Percentiles rank a stretch among this genome's conserved stretches.
phyloP scores from a whole-genome alignment of 2,113 vertebrate genomes.

The Erythrocercus mccallii region DNA sequence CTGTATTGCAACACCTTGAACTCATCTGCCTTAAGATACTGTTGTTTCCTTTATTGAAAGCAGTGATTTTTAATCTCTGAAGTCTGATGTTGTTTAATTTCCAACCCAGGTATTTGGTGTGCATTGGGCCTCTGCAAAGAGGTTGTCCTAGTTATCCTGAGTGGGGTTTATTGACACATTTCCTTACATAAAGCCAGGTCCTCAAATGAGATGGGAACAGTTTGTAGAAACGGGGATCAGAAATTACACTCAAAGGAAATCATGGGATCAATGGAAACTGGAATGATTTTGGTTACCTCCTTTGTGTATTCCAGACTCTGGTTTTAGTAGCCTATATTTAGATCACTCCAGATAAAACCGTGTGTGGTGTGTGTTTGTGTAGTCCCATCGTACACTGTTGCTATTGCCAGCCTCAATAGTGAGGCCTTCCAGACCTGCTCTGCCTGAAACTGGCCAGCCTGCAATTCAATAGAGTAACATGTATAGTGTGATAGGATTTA shows the following conservation, averaged over 20 bases:
- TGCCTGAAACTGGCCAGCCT: neutral
- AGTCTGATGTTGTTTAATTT: neutral
- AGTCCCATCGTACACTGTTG: too few species aligned
- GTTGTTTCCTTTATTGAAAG: neutral
- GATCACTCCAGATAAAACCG: neutral
- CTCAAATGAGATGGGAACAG: neutral
- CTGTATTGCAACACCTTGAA: neutral
- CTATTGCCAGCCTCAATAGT: neutral
- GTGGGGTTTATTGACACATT: neutral
- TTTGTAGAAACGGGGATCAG: neutral
- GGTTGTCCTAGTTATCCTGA: neutral
- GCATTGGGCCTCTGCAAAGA: neutral
- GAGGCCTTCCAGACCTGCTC: neutral
- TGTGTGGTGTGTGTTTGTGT: rapidly evolving
- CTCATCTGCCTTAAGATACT: neutral
- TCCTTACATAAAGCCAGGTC: neutral
- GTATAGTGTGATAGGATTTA: neutral
- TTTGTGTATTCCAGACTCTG: neutral
- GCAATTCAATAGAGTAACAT: too few species aligned
- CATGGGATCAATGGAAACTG: neutral
- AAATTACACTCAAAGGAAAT: neutral
- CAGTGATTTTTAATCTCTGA: neutral
- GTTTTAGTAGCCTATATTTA: neutral
- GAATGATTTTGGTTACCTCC: neutral
- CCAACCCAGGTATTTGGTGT: neutral